A percentile compares a stretch with the other conserved stretches of the same genome.
Evolutionary conservation across 1,140 invertebrate genomes (phyloP).

Genomic region (Aphaenogaster ashmeadi): DNA sequence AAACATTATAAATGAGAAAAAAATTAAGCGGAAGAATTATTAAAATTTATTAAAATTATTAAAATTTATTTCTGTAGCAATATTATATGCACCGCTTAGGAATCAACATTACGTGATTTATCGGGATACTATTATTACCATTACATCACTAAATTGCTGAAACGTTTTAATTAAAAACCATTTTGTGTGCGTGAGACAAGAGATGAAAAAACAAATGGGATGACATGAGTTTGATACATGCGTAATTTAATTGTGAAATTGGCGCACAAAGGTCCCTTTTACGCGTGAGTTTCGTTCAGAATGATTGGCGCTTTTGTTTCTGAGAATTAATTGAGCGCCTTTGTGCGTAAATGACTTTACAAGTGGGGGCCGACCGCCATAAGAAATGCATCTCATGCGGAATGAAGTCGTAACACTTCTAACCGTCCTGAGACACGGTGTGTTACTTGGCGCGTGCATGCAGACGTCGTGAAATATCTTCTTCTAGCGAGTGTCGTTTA

Average conservation of each 20-base stretch:
- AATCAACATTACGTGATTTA: constrained; percentile 3
- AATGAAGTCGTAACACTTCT: constrained; percentile 51
- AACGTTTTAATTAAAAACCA: constrained; percentile 26
- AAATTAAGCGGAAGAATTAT: neutral
- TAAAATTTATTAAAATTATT: neutral
- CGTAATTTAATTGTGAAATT: constrained; percentile 39
- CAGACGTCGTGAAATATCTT: constrained; percentile 61
- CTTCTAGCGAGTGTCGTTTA: constrained; percentile 64
- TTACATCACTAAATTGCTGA: neutral
- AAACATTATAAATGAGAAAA: neutral
- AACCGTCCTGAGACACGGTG: constrained; percentile 26
- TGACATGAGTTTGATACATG: neutral
- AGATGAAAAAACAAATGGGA: neutral
- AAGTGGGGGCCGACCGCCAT: neutral
- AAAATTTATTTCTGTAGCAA: neutral
- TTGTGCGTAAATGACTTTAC: constrained; percentile 28
- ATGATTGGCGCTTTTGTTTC: constrained; percentile 32
- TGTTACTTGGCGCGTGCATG: constrained; percentile 40
- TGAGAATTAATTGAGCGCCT: constrained; percentile 38
- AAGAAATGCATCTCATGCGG: constrained; percentile 45
- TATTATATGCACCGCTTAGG: neutral
- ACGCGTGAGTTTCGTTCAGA: neutral
- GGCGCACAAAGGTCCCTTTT: neutral
- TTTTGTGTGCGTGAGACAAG: neutral
- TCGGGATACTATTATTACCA: neutral